phyloP scores from a whole-genome alignment of 2,113 vertebrate species.

The Sturnus vulgaris region DNA sequence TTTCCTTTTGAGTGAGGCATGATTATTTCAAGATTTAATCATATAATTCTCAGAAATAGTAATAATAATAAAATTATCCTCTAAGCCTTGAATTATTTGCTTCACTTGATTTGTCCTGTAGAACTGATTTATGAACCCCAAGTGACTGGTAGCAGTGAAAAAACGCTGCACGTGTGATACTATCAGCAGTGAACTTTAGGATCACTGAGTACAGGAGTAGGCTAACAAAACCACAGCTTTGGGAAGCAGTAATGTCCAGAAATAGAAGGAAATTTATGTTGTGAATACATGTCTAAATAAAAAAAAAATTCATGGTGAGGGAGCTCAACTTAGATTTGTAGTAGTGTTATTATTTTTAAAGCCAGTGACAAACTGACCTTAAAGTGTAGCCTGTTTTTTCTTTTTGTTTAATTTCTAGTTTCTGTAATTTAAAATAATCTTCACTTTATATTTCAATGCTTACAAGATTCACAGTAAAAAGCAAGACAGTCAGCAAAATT shows the following conservation, averaged over 20 bases:
- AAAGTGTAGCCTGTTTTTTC: not conserved
- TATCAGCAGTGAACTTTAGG: not conserved
- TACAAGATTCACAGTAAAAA: not conserved
- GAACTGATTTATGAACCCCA: not conserved
- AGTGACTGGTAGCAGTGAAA: not conserved
- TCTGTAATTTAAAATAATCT: not conserved
- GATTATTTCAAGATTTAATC: not conserved
- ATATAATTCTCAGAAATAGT: not conserved
- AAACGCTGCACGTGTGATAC: accelerated
- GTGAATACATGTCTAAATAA: not conserved
- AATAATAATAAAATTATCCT: not conserved
- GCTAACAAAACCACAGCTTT: not conserved
- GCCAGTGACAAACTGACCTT: not conserved
- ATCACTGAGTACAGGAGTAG: not conserved
- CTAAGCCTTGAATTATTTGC: not conserved
- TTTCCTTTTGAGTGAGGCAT: not conserved
- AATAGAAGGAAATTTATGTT: not conserved
- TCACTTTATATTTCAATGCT: not conserved
- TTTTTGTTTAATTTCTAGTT: not conserved
- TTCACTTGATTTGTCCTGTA: not conserved
- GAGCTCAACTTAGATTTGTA: not conserved
- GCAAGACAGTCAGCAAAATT: not conserved
- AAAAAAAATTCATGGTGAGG: not conserved
- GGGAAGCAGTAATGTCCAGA: not conserved
- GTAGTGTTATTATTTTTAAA: not conserved